Conservation (phyloP, 2,888 invertebrate species). For the Eupeodes luniger region DNA sequence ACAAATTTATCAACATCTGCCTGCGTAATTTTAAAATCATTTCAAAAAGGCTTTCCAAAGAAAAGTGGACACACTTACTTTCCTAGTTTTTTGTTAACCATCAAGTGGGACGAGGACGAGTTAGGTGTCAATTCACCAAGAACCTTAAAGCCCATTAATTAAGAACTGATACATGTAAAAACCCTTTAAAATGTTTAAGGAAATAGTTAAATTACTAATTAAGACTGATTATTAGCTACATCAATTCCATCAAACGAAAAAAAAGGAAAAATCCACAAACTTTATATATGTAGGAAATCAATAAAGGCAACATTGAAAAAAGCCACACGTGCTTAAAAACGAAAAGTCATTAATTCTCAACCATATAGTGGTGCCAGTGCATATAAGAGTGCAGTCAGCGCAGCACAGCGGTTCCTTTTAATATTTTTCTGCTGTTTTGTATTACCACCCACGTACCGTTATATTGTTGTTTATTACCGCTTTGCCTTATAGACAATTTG, state of each 20-base stretch:
- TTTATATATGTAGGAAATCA: conserved; percentile 8
- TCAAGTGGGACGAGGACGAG: too few species aligned
- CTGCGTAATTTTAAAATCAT: too few species aligned
- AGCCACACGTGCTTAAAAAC: conserved; percentile 61
- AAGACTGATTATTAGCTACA: not conserved
- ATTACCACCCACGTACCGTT: conserved; percentile 73
- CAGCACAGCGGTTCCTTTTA: conserved; percentile 27
- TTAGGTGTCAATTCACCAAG: too few species aligned
- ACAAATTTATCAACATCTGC: too few species aligned
- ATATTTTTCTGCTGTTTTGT: conserved; percentile 49
- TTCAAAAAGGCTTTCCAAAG: too few species aligned
- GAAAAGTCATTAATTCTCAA: conserved; percentile 66
- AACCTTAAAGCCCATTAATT: too few species aligned
- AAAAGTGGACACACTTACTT: too few species aligned
- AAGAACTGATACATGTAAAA: too few species aligned
- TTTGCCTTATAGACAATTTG: not conserved
- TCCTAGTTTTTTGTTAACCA: too few species aligned
- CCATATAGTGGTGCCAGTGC: not conserved
- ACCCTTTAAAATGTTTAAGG: not conserved
- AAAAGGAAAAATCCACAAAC: conserved; percentile 17
- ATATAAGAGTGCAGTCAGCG: not conserved
- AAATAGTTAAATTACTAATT: not conserved
- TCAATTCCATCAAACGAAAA: not conserved
- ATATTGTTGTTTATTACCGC: conserved; percentile 59
- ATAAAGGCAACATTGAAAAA: conserved; percentile 34